Evolutionary conservation across 2,888 invertebrate species (phyloP), one percentile per base, ranked within the genome.

Genomic region (Caenorhabditis wallacei): DNA sequence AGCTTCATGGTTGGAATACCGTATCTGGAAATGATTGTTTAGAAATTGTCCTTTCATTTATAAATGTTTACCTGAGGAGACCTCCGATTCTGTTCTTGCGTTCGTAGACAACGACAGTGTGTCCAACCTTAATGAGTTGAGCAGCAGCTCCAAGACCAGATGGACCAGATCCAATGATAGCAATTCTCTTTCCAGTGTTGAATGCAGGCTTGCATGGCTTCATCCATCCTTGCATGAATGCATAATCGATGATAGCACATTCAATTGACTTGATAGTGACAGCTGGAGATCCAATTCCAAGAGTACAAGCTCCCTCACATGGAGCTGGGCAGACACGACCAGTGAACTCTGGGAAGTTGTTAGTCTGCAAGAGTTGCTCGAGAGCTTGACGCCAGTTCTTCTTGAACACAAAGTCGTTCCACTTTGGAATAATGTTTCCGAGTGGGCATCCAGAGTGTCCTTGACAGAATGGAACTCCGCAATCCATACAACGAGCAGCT

Each of bases 261-360:
- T 99, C 99, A 90, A 99, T 98, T 92, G 97, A 97, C 93, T 99
- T 99, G 92, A 99, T 99, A 83, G 98, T 98, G 26, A 99, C 99
- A 13, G 98, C 94, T 2, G 97, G 97, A 90, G 97, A 96, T 22
- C 96, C 97, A 92, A 99, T 99, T 20, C 95, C 97, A 85, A 98
- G 93, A 78, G 98, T 98, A 93, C 99, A 99, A 2, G 98, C 97
- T 63, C 97, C 98, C 93, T 99, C 99, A 93, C 99, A 99, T 10
- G 99, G 98, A 11, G 99, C 99, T 8, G 94, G 94, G 87, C 94
- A 94, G n/a, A 94, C 94, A 59, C 99, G 94, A 0, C 97, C 97
- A 35, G 92, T 92, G 82, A 92, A 92, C 82, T 92, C 92, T 20
- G 99, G 98, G 94, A 99, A 99, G 93, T 99, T 99, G 92, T 99